Evolutionary conservation across 2,888 invertebrate genomes (phyloP).

Genomic region (Eristalis tenax): DNA sequence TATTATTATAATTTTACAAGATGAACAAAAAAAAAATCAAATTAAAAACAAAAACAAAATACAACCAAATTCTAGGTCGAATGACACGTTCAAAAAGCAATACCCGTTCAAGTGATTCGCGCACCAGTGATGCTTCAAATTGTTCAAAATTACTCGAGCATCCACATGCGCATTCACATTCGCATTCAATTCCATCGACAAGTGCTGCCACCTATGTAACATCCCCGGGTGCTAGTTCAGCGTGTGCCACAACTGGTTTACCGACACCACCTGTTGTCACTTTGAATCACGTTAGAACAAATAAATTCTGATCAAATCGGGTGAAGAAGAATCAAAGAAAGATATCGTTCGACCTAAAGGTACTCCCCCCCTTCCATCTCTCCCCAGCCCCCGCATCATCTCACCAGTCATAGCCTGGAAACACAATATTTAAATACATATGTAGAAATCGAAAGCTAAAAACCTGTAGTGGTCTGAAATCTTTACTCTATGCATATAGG

Average conservation of each 20-base stretch:
- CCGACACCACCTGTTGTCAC: slow-evolving; percentile 73
- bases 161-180: slow-evolving; percentile 77
- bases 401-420: not conserved
- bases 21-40: not conserved
- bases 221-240: slow-evolving; percentile 75
- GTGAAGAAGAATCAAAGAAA: slow-evolving; percentile 68
- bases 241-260: slow-evolving; percentile 75
- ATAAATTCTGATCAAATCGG: slow-evolving; percentile 77
- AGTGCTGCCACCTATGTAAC: slow-evolving; percentile 74
- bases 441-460: slow-evolving; percentile 37
- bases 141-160: slow-evolving; percentile 80
- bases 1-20: slow-evolving; percentile 2
- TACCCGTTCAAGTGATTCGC: slow-evolving; percentile 81
- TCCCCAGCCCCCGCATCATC: not conserved
- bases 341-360: slow-evolving; percentile 69
- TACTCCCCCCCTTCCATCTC: slow-evolving; percentile 8
- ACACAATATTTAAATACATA: not conserved
- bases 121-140: slow-evolving; percentile 80
- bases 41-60: slow-evolving; percentile 7
- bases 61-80: slow-evolving; percentile 76
- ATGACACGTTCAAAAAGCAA: slow-evolving; percentile 81
- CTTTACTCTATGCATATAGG: slow-evolving; percentile 6
- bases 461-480: slow-evolving; percentile 38
- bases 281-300: slow-evolving; percentile 74
- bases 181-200: slow-evolving; percentile 68